A percentile compares a stretch with the other conserved stretches of the same genome.
phyloP scores from a whole-genome alignment of 2,888 invertebrate genomes.

The Lasioglossum figueresi region DNA sequence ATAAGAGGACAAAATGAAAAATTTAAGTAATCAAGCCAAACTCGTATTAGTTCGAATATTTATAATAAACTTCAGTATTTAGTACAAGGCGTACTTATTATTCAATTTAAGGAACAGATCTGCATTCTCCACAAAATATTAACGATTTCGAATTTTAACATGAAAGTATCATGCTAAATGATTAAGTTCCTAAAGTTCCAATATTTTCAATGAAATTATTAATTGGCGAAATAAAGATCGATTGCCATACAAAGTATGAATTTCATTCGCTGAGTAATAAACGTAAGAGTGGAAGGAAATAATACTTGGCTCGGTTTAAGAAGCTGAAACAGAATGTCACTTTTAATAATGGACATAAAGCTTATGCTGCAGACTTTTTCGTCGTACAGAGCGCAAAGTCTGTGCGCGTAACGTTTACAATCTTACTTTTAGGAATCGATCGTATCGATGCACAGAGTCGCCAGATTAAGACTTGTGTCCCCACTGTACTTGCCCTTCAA shows the following conservation, averaged over 20 bases:
- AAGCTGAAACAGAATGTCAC: slow-evolving; percentile 33
- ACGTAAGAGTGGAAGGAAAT: slow-evolving; percentile 5
- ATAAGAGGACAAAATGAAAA: not conserved
- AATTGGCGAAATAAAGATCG: not conserved
- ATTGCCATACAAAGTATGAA: not conserved
- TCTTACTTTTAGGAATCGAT: not conserved
- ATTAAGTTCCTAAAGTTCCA: no score
- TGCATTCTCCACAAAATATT: not conserved
- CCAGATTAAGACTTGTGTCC: no score
- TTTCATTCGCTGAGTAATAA: not conserved
- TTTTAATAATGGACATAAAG: slow-evolving; percentile 19
- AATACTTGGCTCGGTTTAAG: slow-evolving; percentile 22
- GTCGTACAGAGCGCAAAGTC: not conserved
- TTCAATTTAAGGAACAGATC: not conserved
- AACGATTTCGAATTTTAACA: not conserved
- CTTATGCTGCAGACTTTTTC: not conserved
- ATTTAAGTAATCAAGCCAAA: not conserved
- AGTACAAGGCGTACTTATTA: not conserved
- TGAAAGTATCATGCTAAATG: not conserved
- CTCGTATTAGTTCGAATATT: no score
- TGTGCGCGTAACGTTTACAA: slow-evolving; percentile 18
- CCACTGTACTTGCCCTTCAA: no score
- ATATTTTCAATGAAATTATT: not conserved
- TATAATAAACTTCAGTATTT: not conserved
- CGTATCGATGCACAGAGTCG: slow-evolving; percentile 7